phyloP scores from a whole-genome alignment of 2,797 vertebrate genomes.

The Peromyscus aztecus region DNA sequence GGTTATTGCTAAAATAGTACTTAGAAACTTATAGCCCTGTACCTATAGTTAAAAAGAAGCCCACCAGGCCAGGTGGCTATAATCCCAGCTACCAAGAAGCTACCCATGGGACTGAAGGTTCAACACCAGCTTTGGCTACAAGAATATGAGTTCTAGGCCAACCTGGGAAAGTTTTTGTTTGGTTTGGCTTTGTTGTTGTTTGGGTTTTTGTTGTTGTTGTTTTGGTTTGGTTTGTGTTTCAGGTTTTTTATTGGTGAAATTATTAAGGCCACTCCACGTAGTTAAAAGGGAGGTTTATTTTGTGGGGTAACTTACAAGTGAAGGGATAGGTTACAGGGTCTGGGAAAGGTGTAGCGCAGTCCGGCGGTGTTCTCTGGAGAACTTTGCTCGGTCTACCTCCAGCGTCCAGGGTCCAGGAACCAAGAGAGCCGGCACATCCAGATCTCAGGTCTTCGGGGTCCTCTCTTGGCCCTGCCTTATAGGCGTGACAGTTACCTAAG shows the following conservation, averaged over 20 bases:
- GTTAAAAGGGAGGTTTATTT: neutral
- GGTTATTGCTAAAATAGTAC: neutral
- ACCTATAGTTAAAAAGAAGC: neutral
- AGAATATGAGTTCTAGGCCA: neutral
- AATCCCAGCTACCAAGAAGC: neutral
- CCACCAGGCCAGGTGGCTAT: neutral
- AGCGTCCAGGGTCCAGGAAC: too few relatives aligned
- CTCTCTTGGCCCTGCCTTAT: too few relatives aligned
- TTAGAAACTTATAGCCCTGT: neutral
- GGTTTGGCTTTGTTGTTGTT: neutral
- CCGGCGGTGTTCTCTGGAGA: too few relatives aligned
- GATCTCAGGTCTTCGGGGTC: too few relatives aligned
- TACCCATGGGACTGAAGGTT: neutral
- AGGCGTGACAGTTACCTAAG: too few relatives aligned
- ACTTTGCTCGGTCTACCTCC: too few relatives aligned
- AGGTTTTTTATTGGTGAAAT: too few relatives aligned
- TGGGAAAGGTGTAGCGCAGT: too few relatives aligned
- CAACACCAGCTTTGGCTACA: neutral
- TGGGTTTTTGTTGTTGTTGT: neutral
- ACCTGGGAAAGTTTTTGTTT: neutral
- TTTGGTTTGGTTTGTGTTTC: neutral
- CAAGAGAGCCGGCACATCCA: too few relatives aligned
- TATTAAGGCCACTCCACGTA: too few relatives aligned
- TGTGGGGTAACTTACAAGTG: too few relatives aligned
- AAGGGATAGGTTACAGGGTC: too few relatives aligned